Evolutionary conservation across 2,797 vertebrate species (phyloP).

Genomic region (Pangasius sanitwongsei): DNA sequence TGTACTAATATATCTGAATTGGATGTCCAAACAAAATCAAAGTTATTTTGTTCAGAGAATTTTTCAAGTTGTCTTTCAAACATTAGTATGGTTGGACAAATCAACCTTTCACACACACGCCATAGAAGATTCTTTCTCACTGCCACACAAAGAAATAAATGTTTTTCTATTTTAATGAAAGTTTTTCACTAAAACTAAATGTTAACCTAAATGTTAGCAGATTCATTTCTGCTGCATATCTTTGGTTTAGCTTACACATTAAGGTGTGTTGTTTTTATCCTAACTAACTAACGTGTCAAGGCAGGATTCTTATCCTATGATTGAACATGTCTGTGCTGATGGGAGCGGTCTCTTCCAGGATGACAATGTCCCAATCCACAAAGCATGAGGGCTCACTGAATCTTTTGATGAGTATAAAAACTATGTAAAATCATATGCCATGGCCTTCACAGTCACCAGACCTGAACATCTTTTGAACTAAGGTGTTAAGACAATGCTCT

Average conservation of each 20-base stretch:
- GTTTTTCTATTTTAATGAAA: background rate
- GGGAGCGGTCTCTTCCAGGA: background rate
- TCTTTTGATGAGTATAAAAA: background rate
- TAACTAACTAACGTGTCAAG: background rate
- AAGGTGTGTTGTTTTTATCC: background rate
- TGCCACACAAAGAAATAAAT: background rate
- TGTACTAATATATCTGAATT: background rate
- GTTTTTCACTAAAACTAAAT: background rate
- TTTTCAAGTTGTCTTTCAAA: background rate
- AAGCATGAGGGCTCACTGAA: background rate
- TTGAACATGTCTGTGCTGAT: background rate
- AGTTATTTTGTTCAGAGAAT: background rate
- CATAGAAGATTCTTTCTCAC: background rate
- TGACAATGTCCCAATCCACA: background rate
- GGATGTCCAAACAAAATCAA: background rate
- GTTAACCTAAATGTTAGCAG: background rate
- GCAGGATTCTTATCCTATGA: background rate
- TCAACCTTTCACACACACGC: background rate
- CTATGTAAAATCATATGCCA: background rate
- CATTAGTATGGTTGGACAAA: background rate
- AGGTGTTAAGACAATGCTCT: background rate
- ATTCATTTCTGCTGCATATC: background rate
- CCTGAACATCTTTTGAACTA: background rate
- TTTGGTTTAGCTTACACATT: background rate
- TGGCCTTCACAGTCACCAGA: background rate